Evolutionary conservation across 2,113 vertebrate species (phyloP), one percentile per base, ranked within the genome.

Genomic region (Nettapus auritus): DNA sequence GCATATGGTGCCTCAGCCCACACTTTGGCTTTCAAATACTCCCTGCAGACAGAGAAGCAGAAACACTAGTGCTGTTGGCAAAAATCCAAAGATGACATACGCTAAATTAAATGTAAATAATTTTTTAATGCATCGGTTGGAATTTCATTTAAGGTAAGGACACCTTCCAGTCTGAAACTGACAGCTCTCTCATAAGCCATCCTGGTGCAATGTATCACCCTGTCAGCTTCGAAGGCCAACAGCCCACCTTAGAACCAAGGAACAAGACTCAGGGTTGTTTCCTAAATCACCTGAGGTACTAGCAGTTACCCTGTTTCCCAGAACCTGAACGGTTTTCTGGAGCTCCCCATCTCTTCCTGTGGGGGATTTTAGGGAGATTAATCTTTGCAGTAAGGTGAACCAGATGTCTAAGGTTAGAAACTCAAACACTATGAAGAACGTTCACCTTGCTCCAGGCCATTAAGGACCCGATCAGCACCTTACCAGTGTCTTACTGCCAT

Each of bases 401-500:
- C 34, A 42, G 3, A 3, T 57, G 13, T 64, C 67, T 86, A 13
- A 42, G 80, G 34, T 48, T 15, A 88, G 44, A 82, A 88, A 15
- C 38, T 73, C 44, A 76, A 64, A 13, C 15, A 31, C 33, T 42
- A 34, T 31, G 64, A 70, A 68, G 38, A 69, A 64, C 7, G 16
- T 34, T 60, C 5, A 16, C 40, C 21, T 34, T 56, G 20, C 8
- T 62, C 33, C 40, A 11, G 71, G 57, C 11, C 36, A 23, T 57
- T 57, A 67, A 68, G 23, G 62, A 71, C 42, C 48, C 0, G 0
- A 13, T 64, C 0, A 0, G 9, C 25, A 38, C 22, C 53, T 36
- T 55, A 26, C 13, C 31, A 63, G 29, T 3, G 48, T 11, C 6
- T 13, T 6, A 48, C 5, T 9, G 46, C 4, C 6, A 29, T 1